Base-by-base conservation (phyloP, 2,888 invertebrate genomes). In the Drosophila helvetica region DNA sequence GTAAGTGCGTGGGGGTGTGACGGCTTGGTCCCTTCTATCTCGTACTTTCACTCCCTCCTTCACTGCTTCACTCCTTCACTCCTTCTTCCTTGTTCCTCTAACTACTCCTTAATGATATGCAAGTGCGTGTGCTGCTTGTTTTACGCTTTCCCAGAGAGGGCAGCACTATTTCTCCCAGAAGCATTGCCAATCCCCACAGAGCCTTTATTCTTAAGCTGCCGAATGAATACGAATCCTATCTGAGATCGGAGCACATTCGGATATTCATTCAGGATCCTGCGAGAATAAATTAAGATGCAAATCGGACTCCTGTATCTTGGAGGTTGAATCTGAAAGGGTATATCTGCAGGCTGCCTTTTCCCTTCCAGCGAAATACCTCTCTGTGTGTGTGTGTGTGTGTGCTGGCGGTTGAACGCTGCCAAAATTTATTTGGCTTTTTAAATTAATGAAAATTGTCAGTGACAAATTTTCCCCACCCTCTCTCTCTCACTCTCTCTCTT, bases 401-500 rank as follows among this genome's bases (percentile, higher is more conserved):
- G 50, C 58, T 58, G 71, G 73, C 60, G 68, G 68, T 75, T 72
- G 54, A 51, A 51, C 47, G 71, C 64, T 47, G 17, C 18, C 62
- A 58, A 69, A 78, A 83, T 88, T 74, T 79, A 74, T 88, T 79
- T 73, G 63, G 67, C 68, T 79, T 86, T 75, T 74, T 64, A 85
- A 88, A 88, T 87, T 80, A 87, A 86, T 88, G 82, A 88, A 88
- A 85, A 89, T 86, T 88, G 89, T 82, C 83, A 80, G 67, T 82
- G 87, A 84, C 79, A 86, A 86, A 84, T 75, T 73, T 61, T 51
- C 33, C 55, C 30, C 10, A n/a, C 30, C 30, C 10, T 19, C 12
- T 4, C 10, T 33, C 30, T 30, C 10, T 12, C 12, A 15, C 12
- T 38, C 6, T 12, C 38, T 15, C 15, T 2, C 15, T 2, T 15